Evolutionary conservation across 2,113 vertebrate genomes (phyloP).

Genomic region (Eclectus roratus): DNA sequence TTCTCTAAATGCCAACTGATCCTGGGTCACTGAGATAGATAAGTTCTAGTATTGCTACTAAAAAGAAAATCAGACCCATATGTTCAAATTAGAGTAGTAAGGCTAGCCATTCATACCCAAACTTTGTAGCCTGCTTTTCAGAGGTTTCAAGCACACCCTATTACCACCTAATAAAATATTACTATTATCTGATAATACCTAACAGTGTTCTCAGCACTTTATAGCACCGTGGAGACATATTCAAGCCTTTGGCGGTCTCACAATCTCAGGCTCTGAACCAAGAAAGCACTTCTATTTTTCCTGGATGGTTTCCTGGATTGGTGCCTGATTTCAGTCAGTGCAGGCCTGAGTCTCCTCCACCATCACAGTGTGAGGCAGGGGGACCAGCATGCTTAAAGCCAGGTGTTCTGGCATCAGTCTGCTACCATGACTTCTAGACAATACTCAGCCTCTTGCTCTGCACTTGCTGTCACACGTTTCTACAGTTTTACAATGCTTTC

Average conservation of each 20-base stretch:
- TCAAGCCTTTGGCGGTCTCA: not conserved
- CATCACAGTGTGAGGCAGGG: fast-evolving
- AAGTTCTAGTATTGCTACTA: not conserved
- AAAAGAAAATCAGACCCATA: not conserved
- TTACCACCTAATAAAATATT: not conserved
- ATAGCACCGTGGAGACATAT: not conserved
- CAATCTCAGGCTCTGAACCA: not conserved
- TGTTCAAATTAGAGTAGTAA: not conserved
- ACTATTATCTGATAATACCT: not conserved
- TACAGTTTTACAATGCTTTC: not conserved
- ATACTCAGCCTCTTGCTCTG: not conserved
- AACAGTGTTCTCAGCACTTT: not conserved
- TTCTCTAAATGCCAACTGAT: not conserved
- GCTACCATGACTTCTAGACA: not conserved
- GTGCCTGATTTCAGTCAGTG: not conserved
- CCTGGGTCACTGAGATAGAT: not conserved
- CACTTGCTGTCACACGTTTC: not conserved
- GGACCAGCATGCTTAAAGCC: not conserved
- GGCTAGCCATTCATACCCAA: not conserved
- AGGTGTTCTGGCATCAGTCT: not conserved
- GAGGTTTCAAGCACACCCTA: not conserved
- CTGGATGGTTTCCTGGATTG: not conserved
- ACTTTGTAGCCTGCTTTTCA: not conserved
- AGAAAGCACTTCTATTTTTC: not conserved
- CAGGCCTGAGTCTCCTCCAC: not conserved